Evolutionary conservation across 2,888 invertebrate species (phyloP).

Genomic region (Noctua janthe): DNA sequence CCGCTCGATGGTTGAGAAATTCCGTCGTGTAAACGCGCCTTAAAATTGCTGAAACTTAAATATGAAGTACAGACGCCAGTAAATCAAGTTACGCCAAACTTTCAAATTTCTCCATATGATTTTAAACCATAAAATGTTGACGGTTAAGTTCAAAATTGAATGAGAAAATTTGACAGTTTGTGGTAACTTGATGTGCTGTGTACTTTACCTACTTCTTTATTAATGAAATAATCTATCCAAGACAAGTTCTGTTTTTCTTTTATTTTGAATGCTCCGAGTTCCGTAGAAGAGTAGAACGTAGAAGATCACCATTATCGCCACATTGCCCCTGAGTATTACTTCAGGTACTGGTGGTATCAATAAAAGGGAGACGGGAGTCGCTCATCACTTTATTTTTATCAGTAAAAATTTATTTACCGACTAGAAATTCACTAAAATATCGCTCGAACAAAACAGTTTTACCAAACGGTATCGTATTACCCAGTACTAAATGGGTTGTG

Average conservation of each 20-base stretch:
- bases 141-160: too few relatives aligned
- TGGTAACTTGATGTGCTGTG: not conserved
- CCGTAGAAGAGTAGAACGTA: slow-evolving; percentile 77
- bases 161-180: too few relatives aligned
- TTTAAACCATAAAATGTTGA: too few relatives aligned
- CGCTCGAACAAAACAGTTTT: not conserved
- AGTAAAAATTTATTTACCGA: not conserved
- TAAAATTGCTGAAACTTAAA: not conserved
- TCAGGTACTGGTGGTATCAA: slow-evolving; percentile 98
- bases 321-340: slow-evolving; percentile 98
- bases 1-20: not conserved
- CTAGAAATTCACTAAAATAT: slow-evolving; percentile 44
- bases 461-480: not conserved
- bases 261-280: slow-evolving; percentile 64
- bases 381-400: slow-evolving; percentile 58
- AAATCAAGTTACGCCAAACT: too few relatives aligned
- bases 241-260: slow-evolving; percentile 51
- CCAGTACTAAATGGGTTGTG: not conserved
- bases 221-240: slow-evolving; percentile 38
- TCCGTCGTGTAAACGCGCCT: not conserved
- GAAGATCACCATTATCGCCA: slow-evolving; percentile 82
- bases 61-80: not conserved
- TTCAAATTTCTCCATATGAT: too few relatives aligned
- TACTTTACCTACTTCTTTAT: not conserved
- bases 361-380: slow-evolving; percentile 72